Conservation (phyloP, 2,113 vertebrate genomes). For the Strix aluco region DNA sequence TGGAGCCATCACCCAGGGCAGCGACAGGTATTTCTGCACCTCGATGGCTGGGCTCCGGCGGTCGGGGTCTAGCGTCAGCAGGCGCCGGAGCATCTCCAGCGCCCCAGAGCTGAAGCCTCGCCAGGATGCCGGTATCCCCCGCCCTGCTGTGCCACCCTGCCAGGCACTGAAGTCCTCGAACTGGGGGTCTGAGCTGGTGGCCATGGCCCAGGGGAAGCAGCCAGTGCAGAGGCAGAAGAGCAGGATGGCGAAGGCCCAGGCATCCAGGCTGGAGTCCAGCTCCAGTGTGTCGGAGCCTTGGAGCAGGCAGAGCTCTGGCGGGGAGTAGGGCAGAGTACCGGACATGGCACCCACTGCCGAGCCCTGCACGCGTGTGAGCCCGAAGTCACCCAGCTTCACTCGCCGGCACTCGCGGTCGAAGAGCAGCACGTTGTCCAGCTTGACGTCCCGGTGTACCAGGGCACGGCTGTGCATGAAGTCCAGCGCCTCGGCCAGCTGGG, state of each 20-base stretch:
- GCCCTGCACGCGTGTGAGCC: constrained; percentile 78
- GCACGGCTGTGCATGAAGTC: constrained; percentile 87
- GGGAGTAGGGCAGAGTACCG: constrained; percentile 83
- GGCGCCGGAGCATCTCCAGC: constrained; percentile 79
- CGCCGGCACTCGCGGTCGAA: constrained; percentile 83
- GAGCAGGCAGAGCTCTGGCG: constrained; percentile 81
- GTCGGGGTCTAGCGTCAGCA: constrained; percentile 81
- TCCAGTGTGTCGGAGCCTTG: constrained; percentile 63
- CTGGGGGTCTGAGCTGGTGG: constrained; percentile 74
- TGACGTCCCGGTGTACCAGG: constrained; percentile 91
- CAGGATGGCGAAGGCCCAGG: constrained; percentile 88
- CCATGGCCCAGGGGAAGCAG: constrained; percentile 88
- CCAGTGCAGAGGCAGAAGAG: constrained; percentile 84
- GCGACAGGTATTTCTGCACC: constrained; percentile 70
- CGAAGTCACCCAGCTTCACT: constrained; percentile 90
- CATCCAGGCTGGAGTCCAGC: constrained; percentile 83
- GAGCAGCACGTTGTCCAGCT: constrained; percentile 91
- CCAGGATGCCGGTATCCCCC: constrained; percentile 75
- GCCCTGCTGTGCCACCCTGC: constrained; percentile 68
- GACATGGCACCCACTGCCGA: constrained; percentile 75
- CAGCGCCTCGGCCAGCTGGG: constrained; percentile 85
- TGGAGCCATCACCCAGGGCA: constrained; percentile 25
- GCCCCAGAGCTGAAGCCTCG: constrained; percentile 71
- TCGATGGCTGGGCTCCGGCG: constrained; percentile 80
- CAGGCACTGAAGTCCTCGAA: constrained; percentile 81